These are phyloP conservation scores for Plumapathes pennacea DNA, from an alignment of 92 coral and sea anemone species.

Conservation along the genomic window DNA sequence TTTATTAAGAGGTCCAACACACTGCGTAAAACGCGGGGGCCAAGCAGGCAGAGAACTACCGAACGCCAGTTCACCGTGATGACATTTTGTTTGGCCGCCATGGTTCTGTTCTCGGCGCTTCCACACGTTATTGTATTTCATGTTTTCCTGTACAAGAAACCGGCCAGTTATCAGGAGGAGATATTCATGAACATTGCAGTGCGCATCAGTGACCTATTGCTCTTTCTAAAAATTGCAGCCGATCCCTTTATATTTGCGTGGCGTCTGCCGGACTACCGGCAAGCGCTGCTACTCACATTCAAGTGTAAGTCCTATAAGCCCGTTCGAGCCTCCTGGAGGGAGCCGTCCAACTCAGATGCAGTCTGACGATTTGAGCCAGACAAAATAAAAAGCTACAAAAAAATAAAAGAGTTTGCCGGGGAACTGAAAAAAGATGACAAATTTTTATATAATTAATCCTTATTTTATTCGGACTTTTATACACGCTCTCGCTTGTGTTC, in stretches of 20 bases:
- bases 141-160: slow-evolving; percentile 51
- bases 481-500: too few relatives aligned
- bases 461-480: too few relatives aligned
- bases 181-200: slow-evolving; percentile 43
- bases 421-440: too few relatives aligned
- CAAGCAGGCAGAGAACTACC: background rate
- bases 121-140: slow-evolving; percentile 64
- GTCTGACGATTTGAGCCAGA: too few relatives aligned
- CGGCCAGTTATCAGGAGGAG: slow-evolving; percentile 37
- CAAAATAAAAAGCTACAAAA: too few relatives aligned
- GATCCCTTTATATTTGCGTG: slow-evolving; percentile 83
- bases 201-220: slow-evolving; percentile 65
- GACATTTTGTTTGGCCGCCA: slow-evolving; percentile 64
- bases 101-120: slow-evolving; percentile 62
- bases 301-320: too few relatives aligned
- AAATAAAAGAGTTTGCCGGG: too few relatives aligned
- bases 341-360: too few relatives aligned
- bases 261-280: slow-evolving; percentile 69
- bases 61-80: slow-evolving; percentile 67
- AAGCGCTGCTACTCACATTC: too few relatives aligned
- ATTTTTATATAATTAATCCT: too few relatives aligned
- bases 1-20: too few relatives aligned
- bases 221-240: slow-evolving; percentile 57
- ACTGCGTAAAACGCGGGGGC: background rate
- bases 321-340: too few relatives aligned